Evolutionary conservation across 2,888 invertebrate species (phyloP), one percentile per base, ranked within the genome.

Genomic region (Mallateleia sp.): DNA sequence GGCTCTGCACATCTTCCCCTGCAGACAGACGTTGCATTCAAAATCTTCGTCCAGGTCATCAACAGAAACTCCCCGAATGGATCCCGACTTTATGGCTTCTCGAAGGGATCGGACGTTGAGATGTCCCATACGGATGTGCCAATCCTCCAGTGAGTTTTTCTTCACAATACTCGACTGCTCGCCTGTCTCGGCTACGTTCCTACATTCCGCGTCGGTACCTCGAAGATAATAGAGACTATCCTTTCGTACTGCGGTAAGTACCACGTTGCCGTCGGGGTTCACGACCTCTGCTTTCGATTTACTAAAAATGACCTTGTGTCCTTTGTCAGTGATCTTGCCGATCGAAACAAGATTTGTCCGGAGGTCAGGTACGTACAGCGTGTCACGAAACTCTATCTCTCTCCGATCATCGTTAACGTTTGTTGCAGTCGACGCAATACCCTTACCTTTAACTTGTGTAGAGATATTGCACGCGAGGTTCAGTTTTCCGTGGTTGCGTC

Each of bases 401-500:
- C n/a, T n/a, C 38, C 24, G 25, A 52, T 22, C 3, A 66, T 66
- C 22, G 18, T 54, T 15, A 5, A 38, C n/a, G n/a, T n/a, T n/a
- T n/a, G n/a, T n/a, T n/a, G n/a, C n/a, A n/a, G n/a, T n/a, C n/a
- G n/a, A n/a, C n/a, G 58, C 74, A 0, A 42, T 87, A 1, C 88
- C 85, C 18, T 42, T 83, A 34, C 71, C 84, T 56, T 50, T 42
- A n/a, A 86, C 74, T 11, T 77, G 18, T n/a, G 77, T 85, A 15
- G 42, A 28, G 20, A 66, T 58, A 64, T 24, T 80, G 45, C 42
- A 85, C 2, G 83, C 88, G 24, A 85, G 45, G 22, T 75, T 85
- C 7, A 86, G 14, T 54, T 66, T 75, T 11, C 54, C 79, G 11
- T 64, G 50, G 8, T 74, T 42, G 18, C 42, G 14, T 38, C 45